Evolutionary conservation across 2,113 vertebrate genomes (phyloP).

Genomic region (Dromiciops gliroides): DNA sequence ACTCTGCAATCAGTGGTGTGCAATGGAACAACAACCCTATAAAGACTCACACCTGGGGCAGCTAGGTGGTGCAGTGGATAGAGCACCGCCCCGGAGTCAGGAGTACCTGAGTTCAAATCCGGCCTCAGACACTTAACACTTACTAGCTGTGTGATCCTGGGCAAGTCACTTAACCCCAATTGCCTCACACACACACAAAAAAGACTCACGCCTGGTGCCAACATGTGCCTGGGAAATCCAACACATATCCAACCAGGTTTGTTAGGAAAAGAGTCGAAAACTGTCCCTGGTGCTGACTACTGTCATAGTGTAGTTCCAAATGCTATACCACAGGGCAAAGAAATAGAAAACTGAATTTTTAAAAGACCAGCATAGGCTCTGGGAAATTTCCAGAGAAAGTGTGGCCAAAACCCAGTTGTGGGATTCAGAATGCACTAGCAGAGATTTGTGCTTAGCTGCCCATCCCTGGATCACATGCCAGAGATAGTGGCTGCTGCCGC

Average conservation of each 20-base stretch:
- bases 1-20: background rate
- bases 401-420: background rate
- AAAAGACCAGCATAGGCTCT: background rate
- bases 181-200: too few species aligned
- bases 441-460: background rate
- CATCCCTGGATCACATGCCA: background rate
- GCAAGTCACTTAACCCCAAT: too few species aligned
- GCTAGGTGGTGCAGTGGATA: too few species aligned
- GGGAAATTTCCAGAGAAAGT: background rate
- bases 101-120: too few species aligned
- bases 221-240: background rate
- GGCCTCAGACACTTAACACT: too few species aligned
- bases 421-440: background rate
- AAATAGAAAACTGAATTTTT: background rate
- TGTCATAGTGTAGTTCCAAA: background rate
- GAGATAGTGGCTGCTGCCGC: background rate
- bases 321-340: background rate
- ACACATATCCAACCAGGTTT: background rate
- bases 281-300: background rate
- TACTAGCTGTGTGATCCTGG: too few species aligned
- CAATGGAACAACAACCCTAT: background rate
- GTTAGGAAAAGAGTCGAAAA: background rate
- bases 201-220: background rate
- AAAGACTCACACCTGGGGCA: background rate
- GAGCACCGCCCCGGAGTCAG: too few species aligned